phyloP scores from a whole-genome alignment of 2,113 vertebrate genomes.

The Stegastes partitus region DNA sequence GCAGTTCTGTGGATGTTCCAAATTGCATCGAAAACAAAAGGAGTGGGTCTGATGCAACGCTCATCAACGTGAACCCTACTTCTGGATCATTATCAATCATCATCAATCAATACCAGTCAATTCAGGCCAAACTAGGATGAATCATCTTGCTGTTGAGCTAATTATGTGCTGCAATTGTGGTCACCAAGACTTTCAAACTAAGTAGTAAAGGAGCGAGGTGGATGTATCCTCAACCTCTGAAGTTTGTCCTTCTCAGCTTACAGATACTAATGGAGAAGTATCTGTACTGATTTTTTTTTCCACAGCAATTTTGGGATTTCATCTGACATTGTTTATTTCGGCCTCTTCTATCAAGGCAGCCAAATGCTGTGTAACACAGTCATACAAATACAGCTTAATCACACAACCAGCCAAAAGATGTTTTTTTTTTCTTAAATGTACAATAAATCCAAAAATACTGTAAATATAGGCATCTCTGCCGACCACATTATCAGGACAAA shows the following conservation, averaged over 20 bases:
- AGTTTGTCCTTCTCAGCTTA: neutral
- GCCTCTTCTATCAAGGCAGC: conserved; percentile 26
- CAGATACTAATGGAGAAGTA: neutral
- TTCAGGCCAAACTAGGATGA: neutral
- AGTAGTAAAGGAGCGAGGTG: neutral
- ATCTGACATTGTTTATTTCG: conserved; percentile 45
- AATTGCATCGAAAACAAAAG: neutral
- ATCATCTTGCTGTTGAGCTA: neutral
- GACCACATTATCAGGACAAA: conserved; percentile 29
- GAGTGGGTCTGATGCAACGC: neutral
- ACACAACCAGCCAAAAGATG: conserved; percentile 14
- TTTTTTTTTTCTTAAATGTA: conserved; percentile 30
- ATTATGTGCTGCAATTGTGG: neutral
- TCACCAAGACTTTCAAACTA: conserved; percentile 1
- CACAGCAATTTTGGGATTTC: conserved; percentile 14
- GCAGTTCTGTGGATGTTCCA: neutral
- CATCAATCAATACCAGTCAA: neutral
- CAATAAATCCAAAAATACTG: conserved; percentile 28
- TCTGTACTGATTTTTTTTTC: neutral
- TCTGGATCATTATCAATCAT: neutral
- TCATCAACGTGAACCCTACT: neutral
- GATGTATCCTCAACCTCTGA: conserved; percentile 2
- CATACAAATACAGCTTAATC: conserved; percentile 15
- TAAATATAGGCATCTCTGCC: conserved; percentile 23
- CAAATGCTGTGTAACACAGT: conserved; percentile 2